A percentile compares a stretch with the other conserved stretches of the same genome.
Evolutionary conservation across 1,140 invertebrate genomes (phyloP).

Genomic region (Microplitis demolitor): DNA sequence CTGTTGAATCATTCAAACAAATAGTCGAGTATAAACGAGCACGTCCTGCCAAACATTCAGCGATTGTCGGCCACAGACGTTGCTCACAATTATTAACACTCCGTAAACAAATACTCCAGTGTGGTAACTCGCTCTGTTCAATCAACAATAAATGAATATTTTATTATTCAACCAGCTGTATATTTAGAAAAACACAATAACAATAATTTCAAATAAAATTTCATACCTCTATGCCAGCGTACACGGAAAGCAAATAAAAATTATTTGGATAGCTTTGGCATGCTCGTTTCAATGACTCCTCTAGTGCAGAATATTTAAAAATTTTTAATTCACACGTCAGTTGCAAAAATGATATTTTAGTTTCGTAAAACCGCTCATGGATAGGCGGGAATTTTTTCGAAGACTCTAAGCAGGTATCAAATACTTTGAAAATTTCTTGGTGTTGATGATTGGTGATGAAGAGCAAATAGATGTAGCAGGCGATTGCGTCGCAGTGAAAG

Average conservation of each 20-base stretch:
- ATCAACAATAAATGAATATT: slow-evolving; percentile 13
- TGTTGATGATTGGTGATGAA: slow-evolving; percentile 48
- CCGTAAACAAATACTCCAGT: slow-evolving; percentile 47
- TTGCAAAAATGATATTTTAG: slow-evolving; percentile 56
- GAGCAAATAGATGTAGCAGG: slow-evolving; percentile 64
- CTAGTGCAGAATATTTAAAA: slow-evolving; percentile 25
- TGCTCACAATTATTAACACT: slow-evolving; percentile 25
- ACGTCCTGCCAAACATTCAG: slow-evolving; percentile 48
- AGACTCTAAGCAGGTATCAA: slow-evolving; percentile 45
- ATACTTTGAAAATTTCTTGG: slow-evolving; percentile 36
- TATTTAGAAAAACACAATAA: slow-evolving; percentile 3
- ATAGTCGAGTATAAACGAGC: slow-evolving; percentile 37
- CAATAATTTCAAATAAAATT: slow-evolving; percentile 3
- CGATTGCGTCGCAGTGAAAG: slow-evolving; percentile 62
- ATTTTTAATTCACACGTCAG: slow-evolving; percentile 44
- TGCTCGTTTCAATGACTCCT: slow-evolving; percentile 39
- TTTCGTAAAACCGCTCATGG: slow-evolving; percentile 54
- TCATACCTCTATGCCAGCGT: slow-evolving; percentile 50
- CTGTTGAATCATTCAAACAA: slow-evolving; percentile 33
- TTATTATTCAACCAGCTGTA: background rate
- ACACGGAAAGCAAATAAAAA: slow-evolving; percentile 60
- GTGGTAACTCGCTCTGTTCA: slow-evolving; percentile 50
- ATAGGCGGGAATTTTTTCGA: slow-evolving; percentile 35
- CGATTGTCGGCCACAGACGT: slow-evolving; percentile 45
- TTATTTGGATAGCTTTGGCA: slow-evolving; percentile 65